These are phyloP conservation scores for Drosophila monieri DNA, from an alignment of 2,888 invertebrate species.

Conservation along the genomic window DNA sequence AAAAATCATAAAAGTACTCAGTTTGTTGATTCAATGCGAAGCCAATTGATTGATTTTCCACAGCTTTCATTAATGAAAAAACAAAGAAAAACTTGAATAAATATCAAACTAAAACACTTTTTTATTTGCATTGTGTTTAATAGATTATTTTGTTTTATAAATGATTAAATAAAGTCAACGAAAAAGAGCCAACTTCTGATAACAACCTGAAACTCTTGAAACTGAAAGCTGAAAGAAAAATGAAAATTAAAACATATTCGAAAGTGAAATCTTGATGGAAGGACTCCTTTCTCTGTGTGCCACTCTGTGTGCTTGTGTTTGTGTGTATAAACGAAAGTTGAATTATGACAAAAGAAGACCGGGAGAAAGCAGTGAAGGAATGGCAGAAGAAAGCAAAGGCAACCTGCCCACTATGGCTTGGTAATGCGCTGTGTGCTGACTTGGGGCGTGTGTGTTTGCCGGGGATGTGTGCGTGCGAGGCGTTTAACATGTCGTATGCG, in stretches of 20 bases:
- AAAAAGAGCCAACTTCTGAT: neutral
- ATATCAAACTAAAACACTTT: neutral
- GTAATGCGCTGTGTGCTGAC: conserved; percentile 67
- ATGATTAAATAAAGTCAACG: too few species aligned
- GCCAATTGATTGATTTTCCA: neutral
- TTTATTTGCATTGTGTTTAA: neutral
- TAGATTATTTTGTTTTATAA: neutral
- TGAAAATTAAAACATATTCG: neutral
- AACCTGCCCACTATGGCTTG: conserved; percentile 59
- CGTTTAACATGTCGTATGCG: conserved; percentile 76
- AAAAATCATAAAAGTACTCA: neutral
- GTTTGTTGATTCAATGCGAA: neutral
- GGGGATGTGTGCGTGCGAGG: conserved; percentile 49
- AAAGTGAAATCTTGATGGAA: neutral
- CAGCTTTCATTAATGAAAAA: neutral
- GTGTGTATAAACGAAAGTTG: conserved; percentile 69
- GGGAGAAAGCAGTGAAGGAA: conserved; percentile 9
- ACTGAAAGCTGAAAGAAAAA: neutral
- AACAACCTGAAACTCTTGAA: too few species aligned
- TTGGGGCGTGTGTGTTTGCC: conserved; percentile 47
- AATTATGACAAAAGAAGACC: conserved; percentile 65
- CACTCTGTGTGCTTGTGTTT: conserved; percentile 12
- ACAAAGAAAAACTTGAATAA: neutral
- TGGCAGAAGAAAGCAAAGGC: conserved; percentile 9
- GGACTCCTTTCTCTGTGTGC: conserved; percentile 10